phyloP scores from a whole-genome alignment of 2,888 invertebrate species.

The Andrena fulva region DNA sequence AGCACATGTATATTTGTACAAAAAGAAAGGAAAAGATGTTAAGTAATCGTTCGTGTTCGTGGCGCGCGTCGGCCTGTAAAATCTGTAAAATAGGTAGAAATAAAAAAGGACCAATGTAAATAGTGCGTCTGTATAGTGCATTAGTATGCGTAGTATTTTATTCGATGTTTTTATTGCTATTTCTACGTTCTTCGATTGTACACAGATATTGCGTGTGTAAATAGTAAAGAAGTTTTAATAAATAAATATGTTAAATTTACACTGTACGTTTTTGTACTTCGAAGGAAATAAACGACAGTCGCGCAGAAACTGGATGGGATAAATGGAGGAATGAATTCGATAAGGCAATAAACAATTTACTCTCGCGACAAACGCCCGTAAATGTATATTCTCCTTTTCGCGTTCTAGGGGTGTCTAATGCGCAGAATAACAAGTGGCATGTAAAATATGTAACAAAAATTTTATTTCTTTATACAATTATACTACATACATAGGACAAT shows the following conservation, averaged over 20 bases:
- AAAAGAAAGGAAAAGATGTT: slow-evolving; percentile 46
- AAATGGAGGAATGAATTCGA: slow-evolving; percentile 3
- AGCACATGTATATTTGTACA: slow-evolving; percentile 75
- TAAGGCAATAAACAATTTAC: slow-evolving; percentile 2
- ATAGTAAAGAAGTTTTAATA: slow-evolving; percentile 75
- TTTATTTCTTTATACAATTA: slow-evolving; percentile 80
- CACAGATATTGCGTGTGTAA: slow-evolving; percentile 71
- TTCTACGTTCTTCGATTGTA: slow-evolving; percentile 68
- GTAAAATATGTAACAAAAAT: slow-evolving; percentile 77
- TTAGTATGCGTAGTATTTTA: slow-evolving; percentile 56
- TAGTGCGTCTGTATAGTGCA: slow-evolving; percentile 80
- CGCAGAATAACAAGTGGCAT: slow-evolving; percentile 29
- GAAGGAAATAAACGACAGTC: slow-evolving; percentile 18
- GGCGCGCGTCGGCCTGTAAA: slow-evolving; percentile 59
- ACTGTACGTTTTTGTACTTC: slow-evolving; percentile 33
- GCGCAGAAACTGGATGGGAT: neutral
- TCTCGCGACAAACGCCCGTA: neutral
- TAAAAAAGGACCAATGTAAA: slow-evolving; percentile 81
- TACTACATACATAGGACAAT: slow-evolving; percentile 78
- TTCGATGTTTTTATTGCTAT: slow-evolving; percentile 72
- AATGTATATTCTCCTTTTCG: neutral
- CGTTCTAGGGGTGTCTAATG: neutral
- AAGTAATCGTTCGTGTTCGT: slow-evolving; percentile 23
- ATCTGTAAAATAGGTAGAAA: slow-evolving; percentile 69
- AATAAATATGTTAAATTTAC: slow-evolving; percentile 47